Evolutionary conservation across 2,797 vertebrate genomes (phyloP), one percentile per base, ranked within the genome.

Genomic region (Percopsis omiscomaycus): DNA sequence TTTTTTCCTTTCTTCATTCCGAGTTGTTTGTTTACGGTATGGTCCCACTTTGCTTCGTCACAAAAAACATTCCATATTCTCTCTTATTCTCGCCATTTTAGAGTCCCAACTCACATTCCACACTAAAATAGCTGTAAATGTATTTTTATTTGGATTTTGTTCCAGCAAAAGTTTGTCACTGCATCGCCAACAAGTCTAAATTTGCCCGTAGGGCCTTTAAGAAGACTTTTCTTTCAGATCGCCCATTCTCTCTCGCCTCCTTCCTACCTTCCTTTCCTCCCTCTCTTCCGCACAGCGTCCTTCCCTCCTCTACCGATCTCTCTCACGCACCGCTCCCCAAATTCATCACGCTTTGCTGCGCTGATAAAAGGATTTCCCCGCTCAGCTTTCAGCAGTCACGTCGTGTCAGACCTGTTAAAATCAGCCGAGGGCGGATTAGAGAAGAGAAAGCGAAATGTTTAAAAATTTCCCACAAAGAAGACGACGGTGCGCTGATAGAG

Each of bases 311-410:
- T 52, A 37, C 67, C 1, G 63, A 73, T 83, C 79, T 45, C 71
- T 75, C 76, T 57, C 74, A 50, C 64, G 54, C 82, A 68, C 80
- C 82, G 69, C 55, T 67, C 77, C 60, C 72, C 55, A 1, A 71
- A 45, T 81, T 78, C 69, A 67, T 68, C 74, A 51, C 66, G 42
- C 44, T 61, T 55, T 62, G 68, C 75, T 73, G 68, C 29, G 42
- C 84, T 80, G 85, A 88, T 88, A 86, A 88, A 86, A 84, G 85
- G 85, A 88, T 88, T 86, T 86, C 69, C 78, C 76, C 79, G 69
- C 69, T 72, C 55, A 75, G 59, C 78, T 79, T 75, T 66, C 77
- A 50, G 63, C 80, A 68, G 71, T 75, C 64, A 45, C 69, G 78
- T 78, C 66, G 60, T 79, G 83, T 87, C 82, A 84, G 79, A 85